Evolutionary conservation across 2,888 invertebrate species (phyloP), one percentile per base, ranked within the genome.

Genomic region (Polyommatus iphigenia): DNA sequence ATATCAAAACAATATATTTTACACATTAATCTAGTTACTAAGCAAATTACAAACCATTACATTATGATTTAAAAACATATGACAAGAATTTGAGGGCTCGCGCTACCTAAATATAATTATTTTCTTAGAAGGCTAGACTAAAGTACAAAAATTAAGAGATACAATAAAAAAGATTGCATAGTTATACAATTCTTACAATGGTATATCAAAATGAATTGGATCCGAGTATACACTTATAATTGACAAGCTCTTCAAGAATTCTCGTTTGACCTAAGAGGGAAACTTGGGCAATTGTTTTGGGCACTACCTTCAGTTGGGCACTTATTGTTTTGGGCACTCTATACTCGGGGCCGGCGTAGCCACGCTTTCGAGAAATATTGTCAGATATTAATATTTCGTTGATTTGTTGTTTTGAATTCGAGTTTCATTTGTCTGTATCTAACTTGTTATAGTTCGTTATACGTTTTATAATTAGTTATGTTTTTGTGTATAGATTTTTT

Each of bases 241-340:
- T 36, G 71, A 75, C 71, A 15, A 77, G 79, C 76, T 77, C 80
- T 79, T 78, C 77, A 78, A 57, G 79, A 78, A 77, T 79, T 75
- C 79, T 79, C 78, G 41, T 71, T 77, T 79, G 78, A 79, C 80
- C 79, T 73, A 76, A 20, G 46, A 46, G 20, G 50, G 76, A 36
- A 78, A 79, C 80, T 80, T 79, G 76, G 76, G 46, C 67, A 79
- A 81, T 81, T 81, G 81, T 81, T 80, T 79, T 78, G 80, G 79
- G 80, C 24, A 46, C 71, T 36, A 76, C 78, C 80, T 81, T 54
- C 18, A 54, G 54, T 54, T 78, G 76, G 71, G 50, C 67, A 80
- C 78, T 81, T 79, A 81, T 81, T 81, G 81, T 81, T 80, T 81
- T 78, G 79, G 79, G 77, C 78, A 79, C 80, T 79, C 77, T 75